A percentile compares a stretch with the other conserved stretches of the same genome.
Evolutionary conservation across 2,113 vertebrate genomes (phyloP).

Genomic region (Apteryx mantelli): DNA sequence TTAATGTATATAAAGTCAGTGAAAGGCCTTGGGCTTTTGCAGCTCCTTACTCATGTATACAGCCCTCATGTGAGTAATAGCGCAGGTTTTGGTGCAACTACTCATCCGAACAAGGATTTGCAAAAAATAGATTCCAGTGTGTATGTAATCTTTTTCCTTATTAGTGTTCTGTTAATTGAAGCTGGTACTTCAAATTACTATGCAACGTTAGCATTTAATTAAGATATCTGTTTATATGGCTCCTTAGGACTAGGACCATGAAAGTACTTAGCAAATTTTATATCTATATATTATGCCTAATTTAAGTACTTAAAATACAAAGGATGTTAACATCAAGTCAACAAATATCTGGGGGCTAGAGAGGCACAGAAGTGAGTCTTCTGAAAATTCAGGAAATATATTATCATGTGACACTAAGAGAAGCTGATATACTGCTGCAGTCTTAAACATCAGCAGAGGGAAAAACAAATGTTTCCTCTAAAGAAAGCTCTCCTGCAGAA

Average conservation of each 20-base stretch:
- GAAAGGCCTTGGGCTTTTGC: not conserved
- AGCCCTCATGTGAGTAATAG: not conserved
- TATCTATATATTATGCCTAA: not conserved
- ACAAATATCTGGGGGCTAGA: not conserved
- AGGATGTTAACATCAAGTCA: not conserved
- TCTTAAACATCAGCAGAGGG: not conserved
- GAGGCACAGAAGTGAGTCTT: not conserved
- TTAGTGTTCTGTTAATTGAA: slow-evolving; percentile 31
- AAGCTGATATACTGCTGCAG: not conserved
- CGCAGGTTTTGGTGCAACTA: not conserved
- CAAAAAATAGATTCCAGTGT: not conserved
- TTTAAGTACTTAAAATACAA: slow-evolving; percentile 24
- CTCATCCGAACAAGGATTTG: not conserved
- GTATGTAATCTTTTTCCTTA: not conserved
- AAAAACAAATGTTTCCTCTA: not conserved
- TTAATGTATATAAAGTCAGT: not conserved
- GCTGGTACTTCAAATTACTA: slow-evolving; percentile 27
- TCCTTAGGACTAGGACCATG: slow-evolving; percentile 10
- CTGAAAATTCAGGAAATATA: not conserved
- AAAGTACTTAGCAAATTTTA: not conserved
- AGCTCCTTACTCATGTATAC: not conserved
- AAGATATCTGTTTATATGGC: not conserved
- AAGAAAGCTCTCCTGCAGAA: not conserved
- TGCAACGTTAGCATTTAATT: slow-evolving; percentile 40
- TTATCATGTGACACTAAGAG: not conserved